phyloP scores from a whole-genome alignment of 1,140 invertebrate species.

The Venturia canescens region DNA sequence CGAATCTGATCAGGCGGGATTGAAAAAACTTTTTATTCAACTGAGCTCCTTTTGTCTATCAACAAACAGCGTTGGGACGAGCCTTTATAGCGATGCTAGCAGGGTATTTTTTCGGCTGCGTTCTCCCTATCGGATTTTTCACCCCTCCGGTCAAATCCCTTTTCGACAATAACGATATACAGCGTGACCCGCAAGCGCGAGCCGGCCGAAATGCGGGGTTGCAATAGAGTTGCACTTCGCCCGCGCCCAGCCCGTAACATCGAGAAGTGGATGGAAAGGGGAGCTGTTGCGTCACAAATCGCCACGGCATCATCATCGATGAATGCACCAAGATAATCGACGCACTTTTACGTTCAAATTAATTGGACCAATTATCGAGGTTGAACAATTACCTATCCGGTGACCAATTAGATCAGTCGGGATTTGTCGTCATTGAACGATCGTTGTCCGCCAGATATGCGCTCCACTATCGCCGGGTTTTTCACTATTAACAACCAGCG shows the following conservation, averaged over 20 bases:
- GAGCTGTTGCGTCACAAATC: slow-evolving; percentile 32
- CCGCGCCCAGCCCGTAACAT: slow-evolving; percentile 39
- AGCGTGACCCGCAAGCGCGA: slow-evolving; percentile 35
- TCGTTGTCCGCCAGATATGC: slow-evolving; percentile 47
- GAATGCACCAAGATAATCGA: slow-evolving; percentile 68
- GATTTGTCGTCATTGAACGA: slow-evolving; percentile 63
- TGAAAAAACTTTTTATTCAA: not conserved
- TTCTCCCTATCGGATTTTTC: slow-evolving; percentile 26
- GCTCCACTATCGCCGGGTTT: not conserved
- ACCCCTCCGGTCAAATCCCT: slow-evolving; percentile 38
- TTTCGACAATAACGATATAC: slow-evolving; percentile 61
- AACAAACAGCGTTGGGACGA: slow-evolving; percentile 7
- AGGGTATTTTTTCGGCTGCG: slow-evolving; percentile 23
- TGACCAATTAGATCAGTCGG: slow-evolving; percentile 73
- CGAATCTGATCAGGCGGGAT: not conserved
- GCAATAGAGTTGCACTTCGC: slow-evolving; percentile 54
- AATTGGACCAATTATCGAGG: slow-evolving; percentile 76
- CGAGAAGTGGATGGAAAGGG: slow-evolving; percentile 23
- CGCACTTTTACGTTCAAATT: slow-evolving; percentile 72
- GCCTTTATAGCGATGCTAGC: not conserved
- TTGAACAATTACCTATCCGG: slow-evolving; percentile 71
- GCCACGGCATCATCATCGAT: slow-evolving; percentile 54
- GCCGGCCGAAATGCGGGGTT: not conserved
- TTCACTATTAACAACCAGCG: slow-evolving; percentile 1
- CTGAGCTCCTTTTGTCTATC: not conserved